phyloP scores from a whole-genome alignment of 2,888 invertebrate genomes.

The Nowickia ferox region DNA sequence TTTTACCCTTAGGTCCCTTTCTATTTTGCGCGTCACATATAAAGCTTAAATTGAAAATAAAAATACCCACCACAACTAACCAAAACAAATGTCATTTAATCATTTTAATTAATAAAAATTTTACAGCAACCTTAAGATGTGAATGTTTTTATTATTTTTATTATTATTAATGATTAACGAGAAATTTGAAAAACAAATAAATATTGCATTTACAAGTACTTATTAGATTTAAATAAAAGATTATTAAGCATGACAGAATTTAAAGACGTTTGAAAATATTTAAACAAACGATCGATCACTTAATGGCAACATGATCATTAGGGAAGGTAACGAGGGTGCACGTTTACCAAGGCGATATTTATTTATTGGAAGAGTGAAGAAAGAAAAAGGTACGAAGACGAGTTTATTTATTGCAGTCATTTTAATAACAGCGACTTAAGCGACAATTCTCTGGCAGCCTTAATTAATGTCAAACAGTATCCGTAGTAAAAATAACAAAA shows the following conservation, averaged over 20 bases:
- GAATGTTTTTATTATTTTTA: background rate
- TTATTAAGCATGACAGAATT: conserved; percentile 47
- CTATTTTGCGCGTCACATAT: too few relatives aligned
- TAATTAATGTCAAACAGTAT: too few relatives aligned
- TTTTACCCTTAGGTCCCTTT: too few relatives aligned
- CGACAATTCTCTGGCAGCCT: too few relatives aligned
- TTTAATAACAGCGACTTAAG: too few relatives aligned
- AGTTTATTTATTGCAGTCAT: too few relatives aligned
- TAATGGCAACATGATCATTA: conserved; percentile 61
- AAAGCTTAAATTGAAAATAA: conserved; percentile 26
- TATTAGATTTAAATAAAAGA: conserved; percentile 58
- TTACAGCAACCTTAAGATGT: conserved; percentile 31
- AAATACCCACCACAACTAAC: conserved; percentile 17
- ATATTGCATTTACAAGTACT: conserved; percentile 46
- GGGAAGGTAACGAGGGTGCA: background rate
- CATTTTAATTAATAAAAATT: conserved; percentile 48
- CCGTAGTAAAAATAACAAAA: too few relatives aligned
- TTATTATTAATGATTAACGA: conserved; percentile 58
- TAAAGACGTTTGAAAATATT: conserved; percentile 60
- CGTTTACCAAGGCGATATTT: background rate
- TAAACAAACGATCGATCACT: conserved; percentile 63
- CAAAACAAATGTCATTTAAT: conserved; percentile 26
- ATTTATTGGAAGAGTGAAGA: background rate
- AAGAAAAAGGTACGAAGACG: background rate
- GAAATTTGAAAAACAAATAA: conserved; percentile 31